Evolutionary conservation across 2,888 invertebrate species (phyloP).

Genomic region (Papilio demoleus): DNA sequence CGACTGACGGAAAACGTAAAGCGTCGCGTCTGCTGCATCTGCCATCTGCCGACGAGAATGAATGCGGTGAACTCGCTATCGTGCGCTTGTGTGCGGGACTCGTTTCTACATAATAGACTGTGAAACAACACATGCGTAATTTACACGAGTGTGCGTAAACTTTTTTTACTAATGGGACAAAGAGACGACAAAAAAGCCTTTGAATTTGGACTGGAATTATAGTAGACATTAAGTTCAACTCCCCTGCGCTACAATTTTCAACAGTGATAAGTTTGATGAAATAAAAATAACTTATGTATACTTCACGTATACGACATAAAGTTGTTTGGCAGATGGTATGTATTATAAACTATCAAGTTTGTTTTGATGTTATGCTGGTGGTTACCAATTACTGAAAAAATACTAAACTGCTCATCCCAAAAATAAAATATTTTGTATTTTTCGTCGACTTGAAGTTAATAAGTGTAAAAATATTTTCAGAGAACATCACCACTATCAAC

Average conservation of each 20-base stretch:
- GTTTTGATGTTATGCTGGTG: too few species aligned
- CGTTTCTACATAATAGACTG: conserved; percentile 60
- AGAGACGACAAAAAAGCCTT: conserved; percentile 66
- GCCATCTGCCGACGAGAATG: conserved; percentile 84
- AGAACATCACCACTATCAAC: too few species aligned
- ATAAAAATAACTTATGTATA: too few species aligned
- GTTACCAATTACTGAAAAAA: too few species aligned
- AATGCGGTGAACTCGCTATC: conserved; percentile 75
- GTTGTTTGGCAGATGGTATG: background rate
- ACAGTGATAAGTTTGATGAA: conserved; percentile 41
- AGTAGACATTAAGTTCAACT: conserved; percentile 48
- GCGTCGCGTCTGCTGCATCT: conserved; percentile 82
- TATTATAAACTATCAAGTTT: too few species aligned
- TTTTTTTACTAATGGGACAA: conserved; percentile 75
- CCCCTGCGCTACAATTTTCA: conserved; percentile 62
- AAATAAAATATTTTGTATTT: too few species aligned
- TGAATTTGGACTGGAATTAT: conserved; percentile 56
- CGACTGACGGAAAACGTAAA: conserved; percentile 80
- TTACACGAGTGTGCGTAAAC: conserved; percentile 64
- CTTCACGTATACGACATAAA: background rate
- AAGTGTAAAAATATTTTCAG: too few species aligned
- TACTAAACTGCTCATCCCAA: too few species aligned
- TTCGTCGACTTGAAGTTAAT: too few species aligned
- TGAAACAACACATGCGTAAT: conserved; percentile 49
- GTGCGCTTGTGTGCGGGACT: conserved; percentile 60